Conservation (phyloP, 1,140 invertebrate genomes). For the Homarus americanus region DNA sequence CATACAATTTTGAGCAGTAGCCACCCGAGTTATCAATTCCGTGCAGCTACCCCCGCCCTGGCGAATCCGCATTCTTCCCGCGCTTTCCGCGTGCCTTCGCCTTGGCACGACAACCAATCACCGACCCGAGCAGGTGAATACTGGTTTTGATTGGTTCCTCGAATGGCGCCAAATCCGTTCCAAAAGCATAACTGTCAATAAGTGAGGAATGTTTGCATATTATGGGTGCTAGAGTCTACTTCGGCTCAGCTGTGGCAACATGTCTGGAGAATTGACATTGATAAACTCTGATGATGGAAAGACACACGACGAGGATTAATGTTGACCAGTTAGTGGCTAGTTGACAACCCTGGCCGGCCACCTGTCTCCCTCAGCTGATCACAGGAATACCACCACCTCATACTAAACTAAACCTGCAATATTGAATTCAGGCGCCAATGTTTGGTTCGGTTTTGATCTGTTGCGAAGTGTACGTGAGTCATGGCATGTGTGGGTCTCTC, state of each 20-base stretch:
- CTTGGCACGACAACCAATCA: background rate
- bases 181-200: constrained; percentile 20
- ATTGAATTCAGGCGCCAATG: too few species aligned
- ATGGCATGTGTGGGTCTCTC: too few species aligned
- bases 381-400: too few species aligned
- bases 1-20: background rate
- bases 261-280: too few species aligned
- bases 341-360: too few species aligned
- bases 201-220: background rate
- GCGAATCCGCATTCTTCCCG: constrained; percentile 38
- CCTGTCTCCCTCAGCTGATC: too few species aligned
- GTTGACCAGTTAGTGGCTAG: too few species aligned
- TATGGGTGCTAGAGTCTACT: background rate
- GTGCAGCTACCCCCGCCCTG: background rate
- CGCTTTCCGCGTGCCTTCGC: constrained; percentile 27
- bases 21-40: constrained; percentile 2
- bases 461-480: too few species aligned
- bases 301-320: too few species aligned
- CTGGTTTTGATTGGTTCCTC: background rate
- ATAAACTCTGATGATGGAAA: too few species aligned
- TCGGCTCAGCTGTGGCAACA: background rate
- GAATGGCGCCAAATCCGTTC: background rate
- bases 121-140: background rate
- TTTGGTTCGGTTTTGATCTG: too few species aligned
- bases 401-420: too few species aligned